Conservation (phyloP, 2,797 vertebrate genomes). For the Apodemus agrarius region DNA sequence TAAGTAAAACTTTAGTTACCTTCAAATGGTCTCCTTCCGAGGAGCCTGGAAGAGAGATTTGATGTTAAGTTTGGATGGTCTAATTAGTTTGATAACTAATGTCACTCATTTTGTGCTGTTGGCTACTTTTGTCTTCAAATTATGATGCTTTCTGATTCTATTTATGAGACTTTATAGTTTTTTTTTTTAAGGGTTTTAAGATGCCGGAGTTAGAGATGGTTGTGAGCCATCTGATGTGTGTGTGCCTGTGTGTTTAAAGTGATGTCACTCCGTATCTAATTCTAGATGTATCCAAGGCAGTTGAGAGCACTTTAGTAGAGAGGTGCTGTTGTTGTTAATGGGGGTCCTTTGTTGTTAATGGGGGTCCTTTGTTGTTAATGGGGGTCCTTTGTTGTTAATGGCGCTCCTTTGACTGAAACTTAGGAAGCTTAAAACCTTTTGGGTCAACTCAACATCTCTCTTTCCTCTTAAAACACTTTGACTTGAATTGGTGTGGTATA, state of each 20-base stretch:
- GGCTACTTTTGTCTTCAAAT: background rate
- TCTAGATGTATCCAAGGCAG: background rate
- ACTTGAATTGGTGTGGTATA: background rate
- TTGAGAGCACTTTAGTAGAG: background rate
- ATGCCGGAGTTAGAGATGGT: background rate
- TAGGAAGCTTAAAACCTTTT: background rate
- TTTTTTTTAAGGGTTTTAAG: background rate
- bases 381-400: too few relatives aligned
- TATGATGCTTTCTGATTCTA: background rate
- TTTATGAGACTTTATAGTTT: background rate
- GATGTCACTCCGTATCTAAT: background rate
- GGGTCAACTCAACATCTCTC: background rate
- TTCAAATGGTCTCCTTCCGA: background rate
- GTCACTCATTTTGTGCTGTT: background rate
- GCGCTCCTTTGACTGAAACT: background rate
- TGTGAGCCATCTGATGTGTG: too few relatives aligned
- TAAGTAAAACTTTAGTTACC: background rate
- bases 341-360: background rate
- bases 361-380: too few relatives aligned
- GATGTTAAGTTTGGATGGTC: background rate
- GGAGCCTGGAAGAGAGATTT: slow-evolving; percentile 5
- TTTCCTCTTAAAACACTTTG: background rate
- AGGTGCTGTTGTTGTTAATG: background rate
- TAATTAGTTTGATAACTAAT: background rate
- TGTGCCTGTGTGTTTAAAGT: too few relatives aligned